Evolutionary conservation across 2,797 vertebrate genomes (phyloP), one percentile per base, ranked within the genome.

Genomic region (Alectoris magna): DNA sequence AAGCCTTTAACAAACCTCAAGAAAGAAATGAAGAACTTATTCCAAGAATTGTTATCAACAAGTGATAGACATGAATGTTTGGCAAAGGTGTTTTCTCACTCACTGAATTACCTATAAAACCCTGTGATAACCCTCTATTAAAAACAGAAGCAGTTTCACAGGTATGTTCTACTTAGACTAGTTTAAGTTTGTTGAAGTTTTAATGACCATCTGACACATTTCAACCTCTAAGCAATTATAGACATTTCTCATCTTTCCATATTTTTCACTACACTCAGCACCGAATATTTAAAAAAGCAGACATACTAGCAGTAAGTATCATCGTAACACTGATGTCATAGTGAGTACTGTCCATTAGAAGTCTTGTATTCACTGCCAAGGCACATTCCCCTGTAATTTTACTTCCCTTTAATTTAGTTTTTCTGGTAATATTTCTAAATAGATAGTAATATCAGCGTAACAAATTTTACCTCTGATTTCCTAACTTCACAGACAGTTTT

Each of bases 401-500:
- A 91, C 55, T 76, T 64, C 75, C 56, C 58, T 34, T 4, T 21
- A n/a, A 63, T 43, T 46, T 21, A 26, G 67, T 38, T 46, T 76
- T 21, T 31, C 14, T 17, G 43, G 6, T 46, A 85, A 14, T 43
- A 91, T 29, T 94, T 94, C 86, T 91, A 92, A 91, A 73, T 94
- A 97, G 96, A 94, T 75, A 91, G 84, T 94, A 95, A 94, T 71
- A 96, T 9, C 78, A 85, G 29, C 63, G 91, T 92, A 93, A 38
- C 29, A 87, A 95, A 96, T 93, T 95, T 95, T 97, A 97, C 78
- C 97, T 64, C 95, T 97, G 95, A 97, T 97, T 97, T 98, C 93
- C 48, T 70, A 97, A 98, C 96, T 96, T 97, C 97, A 97, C 97
- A 97, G 98, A 98, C 97, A 97, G 97, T 84, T 72, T 94, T 97